phyloP scores from a whole-genome alignment of 2,888 invertebrate genomes.

The Cheilosia vulpina region DNA sequence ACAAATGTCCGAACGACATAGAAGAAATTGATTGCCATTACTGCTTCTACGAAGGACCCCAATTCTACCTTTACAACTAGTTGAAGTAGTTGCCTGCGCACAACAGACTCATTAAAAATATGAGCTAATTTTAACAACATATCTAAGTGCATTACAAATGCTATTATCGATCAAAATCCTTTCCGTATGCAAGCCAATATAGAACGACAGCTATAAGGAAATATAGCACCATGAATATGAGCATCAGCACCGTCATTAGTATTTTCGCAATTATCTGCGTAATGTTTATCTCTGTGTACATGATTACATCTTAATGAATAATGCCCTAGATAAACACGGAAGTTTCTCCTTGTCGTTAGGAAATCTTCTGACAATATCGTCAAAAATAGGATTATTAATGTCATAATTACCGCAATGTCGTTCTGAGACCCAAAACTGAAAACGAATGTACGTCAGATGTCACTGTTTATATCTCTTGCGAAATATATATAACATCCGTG shows the following conservation, averaged over 20 bases:
- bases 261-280: constrained; percentile 38
- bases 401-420: constrained; percentile 43
- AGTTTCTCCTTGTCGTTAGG: background rate
- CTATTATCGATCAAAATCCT: constrained; percentile 19
- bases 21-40: no score
- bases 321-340: constrained; percentile 33
- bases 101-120: no score
- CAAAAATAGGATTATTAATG: constrained; percentile 24
- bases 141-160: background rate
- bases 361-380: constrained; percentile 31
- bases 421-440: background rate
- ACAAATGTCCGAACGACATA: no score
- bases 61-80: no score
- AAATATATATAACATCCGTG: no score
- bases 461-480: background rate
- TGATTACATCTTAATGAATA: constrained; percentile 50
- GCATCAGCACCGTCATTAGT: constrained; percentile 16
- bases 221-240: constrained; percentile 37
- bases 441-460: background rate
- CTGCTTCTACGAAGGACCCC: no score
- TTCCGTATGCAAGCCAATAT: constrained; percentile 18
- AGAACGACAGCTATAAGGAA: constrained; percentile 20
- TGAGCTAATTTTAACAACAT: no score
- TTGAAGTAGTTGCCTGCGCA: no score
- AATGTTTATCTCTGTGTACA: constrained; percentile 28